These are phyloP conservation scores for Melanerpes aurifrons DNA, from an alignment of 2,113 vertebrate species.

Conservation along the genomic window DNA sequence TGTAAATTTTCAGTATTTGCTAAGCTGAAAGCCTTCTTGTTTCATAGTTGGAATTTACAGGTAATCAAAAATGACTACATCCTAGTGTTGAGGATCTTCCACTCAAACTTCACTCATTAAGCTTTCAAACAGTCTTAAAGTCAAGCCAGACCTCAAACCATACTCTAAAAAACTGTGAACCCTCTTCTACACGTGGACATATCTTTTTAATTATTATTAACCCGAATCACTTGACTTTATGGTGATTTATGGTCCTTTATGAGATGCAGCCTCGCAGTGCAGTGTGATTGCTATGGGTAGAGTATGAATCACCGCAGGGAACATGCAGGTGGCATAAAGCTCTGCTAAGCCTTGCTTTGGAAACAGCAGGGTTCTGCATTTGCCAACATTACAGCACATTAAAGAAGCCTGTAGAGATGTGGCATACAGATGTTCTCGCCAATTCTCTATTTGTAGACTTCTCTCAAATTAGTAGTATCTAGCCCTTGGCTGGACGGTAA, in stretches of 20 bases:
- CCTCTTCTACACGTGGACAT: background rate
- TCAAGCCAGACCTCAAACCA: constrained; percentile 1
- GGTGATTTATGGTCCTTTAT: constrained; percentile 9
- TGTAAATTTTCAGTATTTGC: constrained; percentile 52
- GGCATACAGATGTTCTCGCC: background rate
- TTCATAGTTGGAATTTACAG: constrained; percentile 51
- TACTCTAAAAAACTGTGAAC: background rate
- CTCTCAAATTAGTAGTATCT: background rate
- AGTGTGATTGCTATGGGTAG: background rate
- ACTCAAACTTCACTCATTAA: constrained; percentile 53
- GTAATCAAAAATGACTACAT: constrained; percentile 49
- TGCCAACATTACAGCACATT: fast-evolving
- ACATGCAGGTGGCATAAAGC: background rate
- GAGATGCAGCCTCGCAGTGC: background rate
- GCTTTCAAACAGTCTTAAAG: constrained; percentile 36
- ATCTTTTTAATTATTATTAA: constrained; percentile 41
- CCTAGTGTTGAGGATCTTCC: constrained; percentile 19
- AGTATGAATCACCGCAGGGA: background rate
- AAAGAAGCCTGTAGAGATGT: background rate
- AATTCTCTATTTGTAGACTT: background rate
- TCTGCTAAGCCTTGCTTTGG: background rate
- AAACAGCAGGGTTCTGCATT: background rate
- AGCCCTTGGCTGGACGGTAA: background rate
- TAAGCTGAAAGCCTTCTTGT: constrained; percentile 39
- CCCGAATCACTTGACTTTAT: background rate